phyloP scores from a whole-genome alignment of 2,113 vertebrate species.

The Corynorhinus townsendii region DNA sequence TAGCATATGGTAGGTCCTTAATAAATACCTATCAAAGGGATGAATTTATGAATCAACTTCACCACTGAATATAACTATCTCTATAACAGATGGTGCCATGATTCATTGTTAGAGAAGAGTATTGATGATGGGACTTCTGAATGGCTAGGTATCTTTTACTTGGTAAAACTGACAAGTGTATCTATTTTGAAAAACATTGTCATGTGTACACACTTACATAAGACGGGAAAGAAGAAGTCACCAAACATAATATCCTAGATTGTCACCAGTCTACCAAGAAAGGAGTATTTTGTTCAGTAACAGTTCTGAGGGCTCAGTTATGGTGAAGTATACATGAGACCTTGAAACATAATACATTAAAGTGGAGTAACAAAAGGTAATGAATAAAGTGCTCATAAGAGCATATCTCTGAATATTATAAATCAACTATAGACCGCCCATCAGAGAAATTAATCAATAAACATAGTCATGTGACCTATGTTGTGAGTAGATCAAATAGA shows the following conservation, averaged over 20 bases:
- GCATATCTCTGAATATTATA: not conserved
- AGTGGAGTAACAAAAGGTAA: not conserved
- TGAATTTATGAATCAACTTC: not conserved
- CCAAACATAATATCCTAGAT: not conserved
- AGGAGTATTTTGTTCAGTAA: not conserved
- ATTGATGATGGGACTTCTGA: not conserved
- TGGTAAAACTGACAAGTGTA: not conserved
- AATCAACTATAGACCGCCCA: not conserved
- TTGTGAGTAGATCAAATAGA: not conserved
- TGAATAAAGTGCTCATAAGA: not conserved
- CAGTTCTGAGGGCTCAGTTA: not conserved
- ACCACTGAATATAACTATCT: not conserved
- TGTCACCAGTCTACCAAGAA: not conserved
- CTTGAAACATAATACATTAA: not conserved
- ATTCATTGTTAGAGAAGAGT: not conserved
- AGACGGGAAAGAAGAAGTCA: not conserved
- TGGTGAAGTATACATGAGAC: not conserved
- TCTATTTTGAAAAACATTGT: not conserved
- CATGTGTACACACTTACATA: not conserved
- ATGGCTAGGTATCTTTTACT: not conserved
- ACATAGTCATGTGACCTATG: not conserved
- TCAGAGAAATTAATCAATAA: not conserved
- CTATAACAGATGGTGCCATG: not conserved
- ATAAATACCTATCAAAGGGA: conserved; percentile 1
- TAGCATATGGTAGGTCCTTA: not conserved